Percentiles rank a stretch among this genome's conserved stretches.
phyloP scores from a whole-genome alignment of 1,140 invertebrate genomes.

The Bombus waltoni region DNA sequence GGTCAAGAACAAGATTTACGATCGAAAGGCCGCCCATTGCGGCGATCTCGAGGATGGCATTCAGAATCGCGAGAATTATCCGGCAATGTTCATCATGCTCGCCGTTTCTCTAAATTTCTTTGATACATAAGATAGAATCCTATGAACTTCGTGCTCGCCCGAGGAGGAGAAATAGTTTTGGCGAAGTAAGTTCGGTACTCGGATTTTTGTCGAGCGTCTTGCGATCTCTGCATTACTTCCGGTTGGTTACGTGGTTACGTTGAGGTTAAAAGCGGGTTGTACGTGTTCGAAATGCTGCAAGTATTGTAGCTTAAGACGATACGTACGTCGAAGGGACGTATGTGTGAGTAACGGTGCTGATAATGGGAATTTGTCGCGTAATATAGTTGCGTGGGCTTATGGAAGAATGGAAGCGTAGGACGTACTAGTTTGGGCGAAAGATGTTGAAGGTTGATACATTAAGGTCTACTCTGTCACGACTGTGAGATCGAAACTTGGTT shows the following conservation, averaged over 20 bases:
- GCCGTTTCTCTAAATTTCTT: slow-evolving; percentile 16
- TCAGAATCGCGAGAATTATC: slow-evolving; percentile 37
- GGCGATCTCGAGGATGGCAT: slow-evolving; percentile 27
- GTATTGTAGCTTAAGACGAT: background rate
- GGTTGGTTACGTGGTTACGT: background rate
- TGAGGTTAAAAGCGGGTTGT: background rate
- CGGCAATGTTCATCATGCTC: background rate
- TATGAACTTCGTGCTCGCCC: background rate
- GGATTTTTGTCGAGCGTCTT: background rate
- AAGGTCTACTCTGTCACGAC: background rate
- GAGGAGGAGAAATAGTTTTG: background rate
- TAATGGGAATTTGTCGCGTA: slow-evolving; percentile 9
- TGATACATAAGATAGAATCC: background rate
- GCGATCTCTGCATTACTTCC: background rate
- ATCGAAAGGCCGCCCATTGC: background rate
- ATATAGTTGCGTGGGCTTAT: background rate
- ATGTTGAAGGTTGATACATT: background rate
- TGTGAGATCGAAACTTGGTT: background rate
- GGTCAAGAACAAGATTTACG: slow-evolving; percentile 53
- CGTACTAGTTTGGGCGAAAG: background rate
- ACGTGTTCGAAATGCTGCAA: background rate
- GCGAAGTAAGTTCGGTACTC: background rate
- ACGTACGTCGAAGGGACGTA: background rate
- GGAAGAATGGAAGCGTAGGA: background rate
- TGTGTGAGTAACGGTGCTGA: background rate